Percentiles rank a stretch among this genome's conserved stretches.
Conservation (phyloP, 1,140 invertebrate genomes). For the Camponotus vicinus region DNA sequence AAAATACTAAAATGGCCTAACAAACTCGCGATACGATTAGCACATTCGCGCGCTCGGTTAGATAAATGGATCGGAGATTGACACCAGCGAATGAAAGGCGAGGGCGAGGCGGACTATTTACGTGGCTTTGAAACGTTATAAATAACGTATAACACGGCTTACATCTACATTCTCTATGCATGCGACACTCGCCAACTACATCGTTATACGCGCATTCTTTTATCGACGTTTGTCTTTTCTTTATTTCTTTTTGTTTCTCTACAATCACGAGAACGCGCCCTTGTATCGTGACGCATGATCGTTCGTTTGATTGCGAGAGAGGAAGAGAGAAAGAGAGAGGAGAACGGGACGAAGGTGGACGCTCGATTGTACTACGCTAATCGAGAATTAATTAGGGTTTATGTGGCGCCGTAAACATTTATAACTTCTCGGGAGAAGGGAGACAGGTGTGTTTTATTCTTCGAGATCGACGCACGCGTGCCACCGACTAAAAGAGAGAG, state of each 20-base stretch:
- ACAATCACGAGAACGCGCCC: not conserved
- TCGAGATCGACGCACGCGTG: slow-evolving; percentile 60
- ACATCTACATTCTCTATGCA: slow-evolving; percentile 35
- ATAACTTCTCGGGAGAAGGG: slow-evolving; percentile 72
- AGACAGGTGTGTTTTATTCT: slow-evolving; percentile 80
- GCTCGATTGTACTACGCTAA: slow-evolving; percentile 73
- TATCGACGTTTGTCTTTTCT: slow-evolving; percentile 23
- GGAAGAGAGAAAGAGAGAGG: not conserved
- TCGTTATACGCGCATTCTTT: slow-evolving; percentile 33
- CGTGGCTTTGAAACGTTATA: slow-evolving; percentile 31
- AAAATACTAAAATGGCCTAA: slow-evolving; percentile 47
- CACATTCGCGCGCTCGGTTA: slow-evolving; percentile 7
- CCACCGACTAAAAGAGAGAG: slow-evolving; percentile 55
- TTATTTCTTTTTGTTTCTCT: not conserved
- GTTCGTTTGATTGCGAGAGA: not conserved
- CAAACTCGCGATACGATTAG: slow-evolving; percentile 36
- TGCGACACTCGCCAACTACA: not conserved
- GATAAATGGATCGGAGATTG: slow-evolving; percentile 28
- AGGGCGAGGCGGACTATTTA: slow-evolving; percentile 46
- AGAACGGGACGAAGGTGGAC: not conserved
- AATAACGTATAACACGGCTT: slow-evolving; percentile 46
- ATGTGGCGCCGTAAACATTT: slow-evolving; percentile 83
- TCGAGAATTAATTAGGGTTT: slow-evolving; percentile 85
- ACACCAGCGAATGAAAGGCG: slow-evolving; percentile 19
- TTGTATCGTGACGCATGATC: slow-evolving; percentile 44